A percentile compares a stretch with the other conserved stretches of the same genome.
phyloP scores from a whole-genome alignment of 2,113 vertebrate species.

The Irena cyanogastra region DNA sequence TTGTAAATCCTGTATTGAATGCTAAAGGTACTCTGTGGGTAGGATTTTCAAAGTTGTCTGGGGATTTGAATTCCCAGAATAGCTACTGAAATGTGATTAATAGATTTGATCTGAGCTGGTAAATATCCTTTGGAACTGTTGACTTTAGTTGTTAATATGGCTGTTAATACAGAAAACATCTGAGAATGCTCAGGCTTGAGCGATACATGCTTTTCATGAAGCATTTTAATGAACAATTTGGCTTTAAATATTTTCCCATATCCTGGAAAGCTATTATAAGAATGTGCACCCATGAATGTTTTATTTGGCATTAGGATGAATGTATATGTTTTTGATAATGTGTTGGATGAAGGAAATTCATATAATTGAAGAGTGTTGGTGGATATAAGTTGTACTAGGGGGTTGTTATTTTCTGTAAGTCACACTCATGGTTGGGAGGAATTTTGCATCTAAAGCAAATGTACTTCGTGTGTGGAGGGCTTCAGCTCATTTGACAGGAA shows the following conservation, averaged over 20 bases:
- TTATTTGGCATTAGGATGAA: constrained; percentile 28
- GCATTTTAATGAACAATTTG: background rate
- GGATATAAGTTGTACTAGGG: background rate
- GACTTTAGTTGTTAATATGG: background rate
- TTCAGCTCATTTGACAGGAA: background rate
- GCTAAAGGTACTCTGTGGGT: background rate
- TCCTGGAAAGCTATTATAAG: constrained; percentile 1
- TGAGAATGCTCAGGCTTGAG: background rate
- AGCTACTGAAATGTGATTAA: constrained; percentile 5
- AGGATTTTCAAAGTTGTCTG: background rate
- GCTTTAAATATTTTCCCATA: background rate
- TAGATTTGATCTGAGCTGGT: constrained; percentile 4
- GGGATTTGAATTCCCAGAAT: background rate
- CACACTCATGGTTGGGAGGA: background rate
- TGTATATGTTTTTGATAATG: background rate
- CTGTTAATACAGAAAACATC: background rate
- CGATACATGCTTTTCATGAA: background rate
- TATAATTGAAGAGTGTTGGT: background rate
- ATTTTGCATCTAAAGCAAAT: constrained; percentile 18
- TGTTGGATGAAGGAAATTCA: background rate
- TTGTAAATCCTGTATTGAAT: background rate
- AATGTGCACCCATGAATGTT: background rate
- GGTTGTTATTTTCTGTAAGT: background rate
- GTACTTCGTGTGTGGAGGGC: background rate
- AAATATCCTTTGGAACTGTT: constrained; percentile 2